Base-by-base conservation (phyloP, 2,113 vertebrate genomes). In the Maccullochella peelii region DNA sequence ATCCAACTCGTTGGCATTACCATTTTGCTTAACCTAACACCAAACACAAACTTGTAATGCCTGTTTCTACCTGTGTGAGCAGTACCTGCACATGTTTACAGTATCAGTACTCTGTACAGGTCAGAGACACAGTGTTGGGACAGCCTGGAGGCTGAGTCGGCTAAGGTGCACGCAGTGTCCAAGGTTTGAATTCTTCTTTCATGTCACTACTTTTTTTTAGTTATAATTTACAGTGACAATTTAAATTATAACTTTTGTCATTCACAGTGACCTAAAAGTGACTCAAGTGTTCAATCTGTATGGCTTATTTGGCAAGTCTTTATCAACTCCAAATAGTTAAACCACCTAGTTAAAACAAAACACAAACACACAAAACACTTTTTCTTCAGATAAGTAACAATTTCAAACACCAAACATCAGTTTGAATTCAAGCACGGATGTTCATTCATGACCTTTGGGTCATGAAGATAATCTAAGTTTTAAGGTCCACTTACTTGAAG, bases 191-290 rank as follows among this genome's bases (percentile, higher is more conserved):
- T 38, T 33, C 2, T 16, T 69, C 21, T 61, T 52, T 52, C 7
- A 50, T 33, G 11, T 74, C 30, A 33, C 40, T 63, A 27, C 49
- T 18, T 30, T 8, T 8, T 25, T 62, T 49, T 16, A 42, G 14
- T 59, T 30, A 1, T 14, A 23, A 18, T 36, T 65, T 16, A 7
- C 9, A 67, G 2, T 25, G 1, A 42, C 15, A 30, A 2, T 33
- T 49, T 23, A 2, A 42, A 49, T 59, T 15, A 1, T 7, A n/a
- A 38, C 8, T 7, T 10, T 6, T 30, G 14, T 25, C 30, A 55
- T 12, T 59, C 30, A 63, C 52, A 73, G 40, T 77, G 50, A 38
- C n/a, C 21, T 70, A 55, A 78, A 83, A 73, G 67, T 77, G 69
- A 66, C 77, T 67, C 1, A 38, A 40, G 16, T 42, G 42, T 73